Conservation (phyloP, 2,888 invertebrate genomes). For the Drosophila pegasa region DNA sequence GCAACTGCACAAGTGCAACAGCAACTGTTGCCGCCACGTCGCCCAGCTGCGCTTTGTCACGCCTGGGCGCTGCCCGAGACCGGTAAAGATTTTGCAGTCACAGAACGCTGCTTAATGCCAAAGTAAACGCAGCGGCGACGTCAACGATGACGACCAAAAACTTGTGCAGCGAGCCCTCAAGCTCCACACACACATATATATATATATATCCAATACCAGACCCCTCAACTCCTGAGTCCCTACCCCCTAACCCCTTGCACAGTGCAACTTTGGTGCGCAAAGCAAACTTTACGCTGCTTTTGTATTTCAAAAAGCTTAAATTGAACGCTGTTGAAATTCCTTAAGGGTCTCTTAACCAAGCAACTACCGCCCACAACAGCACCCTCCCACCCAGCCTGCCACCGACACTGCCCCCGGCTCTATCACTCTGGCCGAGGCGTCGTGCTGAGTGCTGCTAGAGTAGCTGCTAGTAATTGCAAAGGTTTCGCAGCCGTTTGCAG, state of each 20-base stretch:
- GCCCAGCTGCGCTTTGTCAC: not conserved
- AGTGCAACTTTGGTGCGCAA: conserved; percentile 64
- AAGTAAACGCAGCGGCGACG: conserved; percentile 57
- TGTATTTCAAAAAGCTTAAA: conserved; percentile 74
- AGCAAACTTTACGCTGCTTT: conserved; percentile 75
- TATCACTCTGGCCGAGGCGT: not conserved
- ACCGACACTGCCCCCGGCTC: not conserved
- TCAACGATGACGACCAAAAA: conserved; percentile 49
- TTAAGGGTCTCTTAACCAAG: conserved; percentile 52
- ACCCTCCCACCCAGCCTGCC: not conserved
- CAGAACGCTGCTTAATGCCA: conserved; percentile 57
- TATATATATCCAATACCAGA: not conserved
- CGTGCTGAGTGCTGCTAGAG: conserved; percentile 5
- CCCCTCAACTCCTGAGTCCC: no score
- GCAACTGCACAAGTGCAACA: conserved; percentile 1
- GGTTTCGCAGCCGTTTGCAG: conserved; percentile 63
- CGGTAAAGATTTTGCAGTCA: conserved; percentile 39
- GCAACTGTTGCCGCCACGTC: no score
- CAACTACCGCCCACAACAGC: not conserved
- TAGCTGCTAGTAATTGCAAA: conserved; percentile 65
- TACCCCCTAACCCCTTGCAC: not conserved
- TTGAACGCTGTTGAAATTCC: conserved; percentile 78
- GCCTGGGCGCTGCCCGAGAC: not conserved
- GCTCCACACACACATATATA: not conserved
- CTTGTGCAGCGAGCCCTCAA: conserved; percentile 54